Base-by-base conservation (phyloP, 2,113 vertebrate species). In the Heterotis niloticus region DNA sequence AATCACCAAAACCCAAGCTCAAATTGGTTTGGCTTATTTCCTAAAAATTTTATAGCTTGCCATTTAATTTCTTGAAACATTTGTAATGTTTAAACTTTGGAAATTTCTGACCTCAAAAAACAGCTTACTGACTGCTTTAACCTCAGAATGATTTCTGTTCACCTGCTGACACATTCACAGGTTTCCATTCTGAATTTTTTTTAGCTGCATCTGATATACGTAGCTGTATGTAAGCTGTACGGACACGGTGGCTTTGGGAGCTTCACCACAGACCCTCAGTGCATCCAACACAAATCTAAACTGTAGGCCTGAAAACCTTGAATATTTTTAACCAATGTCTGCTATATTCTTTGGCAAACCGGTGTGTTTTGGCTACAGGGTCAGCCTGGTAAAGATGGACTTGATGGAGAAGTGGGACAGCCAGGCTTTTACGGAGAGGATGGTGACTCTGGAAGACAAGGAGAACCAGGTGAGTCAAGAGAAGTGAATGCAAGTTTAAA, bases 381-480 rank as follows among this genome's bases (percentile, higher is more conserved):
- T 74, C 86, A 90, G 17, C 75, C 89, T 77, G 91, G 88, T 78
- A 85, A 84, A 78, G 87, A 92, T 80, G 93, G 90, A 56, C 82
- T 51, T 66, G 86, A 89, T 77, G 90, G 91, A 81, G 89, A 94
- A 83, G 69, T 86, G 62, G 89, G 92, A 26, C 88, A 75, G 60
- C 90, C 83, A 79, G 91, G 93, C 74, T 94, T 93, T 82, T 92
- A 92, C 2, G 88, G 91, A 77, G 93, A 93, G 83, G 78, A 77
- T 16, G 90, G 92, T 85, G 90, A 94, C 34, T 59, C 68, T n/a
- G 93, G 91, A 57, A 89, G 81, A 64, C 64, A 87, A 82, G 92
- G 92, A 84, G 79, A 75, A 79, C 80, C 81, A 91, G 89, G 90
- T 94, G 85, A 76, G 85, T 20, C 34, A 72, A 77, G 60, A 69